Evolutionary conservation across 2,888 invertebrate genomes (phyloP).

Genomic region (Xylophagus ater): DNA sequence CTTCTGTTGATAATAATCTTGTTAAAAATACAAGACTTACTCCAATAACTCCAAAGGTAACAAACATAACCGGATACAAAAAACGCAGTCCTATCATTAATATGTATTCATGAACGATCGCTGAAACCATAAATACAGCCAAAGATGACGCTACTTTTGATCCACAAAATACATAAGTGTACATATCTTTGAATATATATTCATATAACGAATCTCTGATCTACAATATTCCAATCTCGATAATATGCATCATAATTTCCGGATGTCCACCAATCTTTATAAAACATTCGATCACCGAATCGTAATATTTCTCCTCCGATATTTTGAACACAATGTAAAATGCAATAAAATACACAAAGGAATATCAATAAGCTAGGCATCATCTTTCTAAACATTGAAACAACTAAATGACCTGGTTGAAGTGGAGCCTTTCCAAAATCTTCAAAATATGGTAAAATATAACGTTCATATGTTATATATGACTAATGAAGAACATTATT

Average conservation of each 20-base stretch:
- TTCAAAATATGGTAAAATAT: constrained; percentile 50
- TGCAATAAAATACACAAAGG: constrained; percentile 69
- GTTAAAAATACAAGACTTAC: constrained; percentile 45
- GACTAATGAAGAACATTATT: constrained; percentile 70
- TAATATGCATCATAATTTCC: constrained; percentile 72
- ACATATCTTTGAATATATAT: constrained; percentile 71
- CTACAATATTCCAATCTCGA: constrained; percentile 91
- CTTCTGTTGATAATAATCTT: constrained; percentile 38
- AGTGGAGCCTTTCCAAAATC: constrained; percentile 38
- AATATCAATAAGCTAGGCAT: constrained; percentile 62
- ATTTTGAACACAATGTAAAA: constrained; percentile 87
- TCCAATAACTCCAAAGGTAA: constrained; percentile 64
- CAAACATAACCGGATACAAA: constrained; percentile 76
- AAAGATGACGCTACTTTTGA: constrained; percentile 46
- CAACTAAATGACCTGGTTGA: constrained; percentile 36
- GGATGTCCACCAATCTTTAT: constrained; percentile 92
- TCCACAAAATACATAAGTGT: constrained; percentile 38
- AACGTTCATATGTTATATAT: constrained; percentile 69
- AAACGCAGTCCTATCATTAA: constrained; percentile 67
- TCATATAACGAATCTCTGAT: constrained; percentile 89
- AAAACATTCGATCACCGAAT: constrained; percentile 78
- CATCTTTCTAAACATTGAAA: constrained; percentile 59
- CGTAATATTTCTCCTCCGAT: constrained; percentile 78
- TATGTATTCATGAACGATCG: constrained; percentile 80
- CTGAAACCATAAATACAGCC: constrained; percentile 66